These are phyloP conservation scores for Gorilla gorilla DNA, from an alignment of 2,113 vertebrate genomes.

Conservation along the genomic window DNA sequence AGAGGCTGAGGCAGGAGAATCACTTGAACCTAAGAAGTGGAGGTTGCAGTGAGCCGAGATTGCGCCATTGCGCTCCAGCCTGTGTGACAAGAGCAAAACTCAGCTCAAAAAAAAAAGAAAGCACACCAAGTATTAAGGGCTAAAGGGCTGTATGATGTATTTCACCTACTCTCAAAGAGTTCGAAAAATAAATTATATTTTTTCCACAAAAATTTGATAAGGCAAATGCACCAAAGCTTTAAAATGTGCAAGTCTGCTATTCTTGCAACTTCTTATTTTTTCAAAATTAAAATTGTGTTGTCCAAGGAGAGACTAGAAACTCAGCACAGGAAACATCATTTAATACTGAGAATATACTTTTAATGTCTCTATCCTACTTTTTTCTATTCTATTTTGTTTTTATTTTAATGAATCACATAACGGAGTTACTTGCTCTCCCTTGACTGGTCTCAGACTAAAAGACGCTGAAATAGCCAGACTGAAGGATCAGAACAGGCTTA, in stretches of 20 bases:
- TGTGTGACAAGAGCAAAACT: too few relatives aligned
- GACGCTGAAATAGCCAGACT: neutral
- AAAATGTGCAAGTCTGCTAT: neutral
- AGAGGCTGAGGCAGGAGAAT: too few relatives aligned
- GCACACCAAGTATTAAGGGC: neutral
- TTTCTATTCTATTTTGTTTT: neutral
- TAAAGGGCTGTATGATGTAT: neutral
- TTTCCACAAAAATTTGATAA: neutral
- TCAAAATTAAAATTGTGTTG: neutral
- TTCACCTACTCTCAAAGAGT: neutral
- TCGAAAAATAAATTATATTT: neutral
- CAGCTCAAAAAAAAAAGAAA: too few relatives aligned
- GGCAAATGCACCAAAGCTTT: neutral
- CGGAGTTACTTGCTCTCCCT: neutral
- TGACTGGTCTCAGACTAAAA: neutral
- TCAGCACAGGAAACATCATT: neutral
- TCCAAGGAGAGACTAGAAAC: neutral
- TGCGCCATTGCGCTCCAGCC: too few relatives aligned
- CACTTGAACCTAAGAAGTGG: too few relatives aligned
- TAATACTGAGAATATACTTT: neutral
- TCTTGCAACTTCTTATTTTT: neutral
- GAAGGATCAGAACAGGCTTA: neutral
- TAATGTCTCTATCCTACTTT: neutral
- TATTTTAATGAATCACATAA: neutral
- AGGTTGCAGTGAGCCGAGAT: too few relatives aligned